Evolutionary conservation across 2,797 vertebrate genomes (phyloP), one percentile per base, ranked within the genome.

Genomic region (Ammospiza maritima): DNA sequence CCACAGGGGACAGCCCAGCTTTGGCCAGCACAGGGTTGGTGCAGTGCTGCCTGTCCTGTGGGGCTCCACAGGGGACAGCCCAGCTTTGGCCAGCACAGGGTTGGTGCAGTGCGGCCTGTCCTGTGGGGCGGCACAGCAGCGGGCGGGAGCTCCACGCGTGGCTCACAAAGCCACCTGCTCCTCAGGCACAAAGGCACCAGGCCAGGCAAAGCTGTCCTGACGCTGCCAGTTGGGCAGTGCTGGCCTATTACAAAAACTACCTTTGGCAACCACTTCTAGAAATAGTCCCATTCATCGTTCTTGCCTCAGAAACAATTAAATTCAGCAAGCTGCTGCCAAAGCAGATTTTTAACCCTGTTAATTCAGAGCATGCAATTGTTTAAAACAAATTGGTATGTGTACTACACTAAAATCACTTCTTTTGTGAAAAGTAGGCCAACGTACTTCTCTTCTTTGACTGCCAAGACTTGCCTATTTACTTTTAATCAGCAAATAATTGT

Each of bases 271-370:
- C 60, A 57, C 48, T 80, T 93, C 72, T 85, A 91, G 80, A 94
- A 95, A 72, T 65, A 94, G 83, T 83, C 58, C 40, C 85, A 84
- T 91, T 90, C 72, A 84, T 80, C 19, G 1, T 65, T 93, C 85
- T 91, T 95, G 90, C 90, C 76, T 90, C 85, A 93, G 88, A 96
- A 84, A 95, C 83, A 95, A 94, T 91, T 91, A 88, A 72, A 58
- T 93, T 81, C 34, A 74, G 80, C 80, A 88, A 84, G 73, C 90
- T 90, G 82, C 90, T 88, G 92, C 92, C 83, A 84, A 91, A 90
- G 92, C 73, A 86, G 88, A 78, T 90, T 93, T 93, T 96, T 93
- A 95, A 91, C 92, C 79, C 83, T 88, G 66, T 90, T 95, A 91
- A 90, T 94, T 91, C 90, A 95, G 70, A 96, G 61, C 83, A 72